Conservation (phyloP, 2,113 vertebrate genomes). For the Petrocephalus microphthalmus region DNA sequence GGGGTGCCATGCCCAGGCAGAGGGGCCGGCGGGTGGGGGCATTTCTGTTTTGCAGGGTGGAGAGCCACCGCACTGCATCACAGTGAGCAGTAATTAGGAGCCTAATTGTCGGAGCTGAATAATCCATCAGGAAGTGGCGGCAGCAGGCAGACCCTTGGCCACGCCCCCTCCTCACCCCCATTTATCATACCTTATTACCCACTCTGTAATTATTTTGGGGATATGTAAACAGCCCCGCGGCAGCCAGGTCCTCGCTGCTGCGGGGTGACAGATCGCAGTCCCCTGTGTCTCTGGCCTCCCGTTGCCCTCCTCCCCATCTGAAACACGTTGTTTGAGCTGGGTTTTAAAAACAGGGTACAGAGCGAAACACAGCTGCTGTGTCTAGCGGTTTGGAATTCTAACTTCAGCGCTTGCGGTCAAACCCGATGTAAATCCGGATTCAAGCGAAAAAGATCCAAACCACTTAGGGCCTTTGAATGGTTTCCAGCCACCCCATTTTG, state of each 20-base stretch:
- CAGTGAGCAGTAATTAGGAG: slow-evolving; percentile 40
- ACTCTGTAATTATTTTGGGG: slow-evolving; percentile 41
- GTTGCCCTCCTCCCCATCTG: not conserved
- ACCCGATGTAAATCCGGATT: not conserved
- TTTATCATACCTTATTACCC: slow-evolving; percentile 45
- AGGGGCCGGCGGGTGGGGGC: not conserved
- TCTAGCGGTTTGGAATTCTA: not conserved
- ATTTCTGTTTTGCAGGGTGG: slow-evolving; percentile 25
- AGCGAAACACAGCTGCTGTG: not conserved
- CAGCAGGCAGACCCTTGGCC: slow-evolving; percentile 27
- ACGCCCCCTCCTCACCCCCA: slow-evolving; percentile 33
- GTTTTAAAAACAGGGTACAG: not conserved
- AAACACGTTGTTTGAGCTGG: not conserved
- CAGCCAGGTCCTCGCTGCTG: slow-evolving; percentile 29
- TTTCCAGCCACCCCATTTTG: not conserved
- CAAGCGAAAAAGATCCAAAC: not conserved
- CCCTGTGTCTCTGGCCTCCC: slow-evolving; percentile 25
- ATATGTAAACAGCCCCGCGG: slow-evolving; percentile 48
- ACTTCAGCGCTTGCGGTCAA: not conserved
- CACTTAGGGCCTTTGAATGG: not conserved
- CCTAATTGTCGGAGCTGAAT: slow-evolving; percentile 43
- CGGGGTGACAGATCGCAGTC: slow-evolving; percentile 36
- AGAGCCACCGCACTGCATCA: slow-evolving; percentile 23
- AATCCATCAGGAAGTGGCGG: slow-evolving; percentile 50
- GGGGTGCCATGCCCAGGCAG: not conserved